Conservation (phyloP, 2,888 invertebrate species). For the Acleris literana region DNA sequence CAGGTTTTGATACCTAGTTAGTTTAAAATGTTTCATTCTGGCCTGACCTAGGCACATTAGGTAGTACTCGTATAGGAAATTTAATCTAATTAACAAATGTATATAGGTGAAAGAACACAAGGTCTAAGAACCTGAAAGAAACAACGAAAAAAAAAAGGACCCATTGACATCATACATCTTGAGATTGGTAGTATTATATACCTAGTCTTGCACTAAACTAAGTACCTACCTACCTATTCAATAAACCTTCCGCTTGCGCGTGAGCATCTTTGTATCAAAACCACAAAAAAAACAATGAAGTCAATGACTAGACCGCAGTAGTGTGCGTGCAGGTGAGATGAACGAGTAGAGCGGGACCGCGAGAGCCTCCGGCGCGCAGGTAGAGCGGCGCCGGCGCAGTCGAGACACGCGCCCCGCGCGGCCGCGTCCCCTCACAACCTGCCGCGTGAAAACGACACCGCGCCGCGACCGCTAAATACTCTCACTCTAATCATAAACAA, state of each 20-base stretch:
- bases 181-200: too few species aligned
- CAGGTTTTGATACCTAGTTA: too few species aligned
- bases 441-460: constrained; percentile 57
- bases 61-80: too few species aligned
- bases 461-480: constrained; percentile 47
- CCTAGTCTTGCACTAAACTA: too few species aligned
- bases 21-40: too few species aligned
- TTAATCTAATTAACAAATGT: too few species aligned
- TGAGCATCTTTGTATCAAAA: constrained; percentile 28
- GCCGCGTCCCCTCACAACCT: constrained; percentile 66
- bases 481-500: constrained; percentile 39
- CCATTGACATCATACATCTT: too few species aligned
- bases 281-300: constrained; percentile 28
- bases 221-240: too few species aligned
- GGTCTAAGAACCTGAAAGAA: too few species aligned
- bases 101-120: too few species aligned
- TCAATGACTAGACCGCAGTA: constrained; percentile 32
- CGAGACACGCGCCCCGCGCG: constrained; percentile 67
- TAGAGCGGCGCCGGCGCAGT: constrained; percentile 52
- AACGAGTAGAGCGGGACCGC: constrained; percentile 64
- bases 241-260: constrained; percentile 18
- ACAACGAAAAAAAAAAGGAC: too few species aligned
- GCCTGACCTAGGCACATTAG: too few species aligned
- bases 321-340: constrained; percentile 61
- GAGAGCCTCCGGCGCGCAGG: constrained; percentile 62